Base-by-base conservation (phyloP, 2,797 vertebrate species). In the Myripristis jacobus region DNA sequence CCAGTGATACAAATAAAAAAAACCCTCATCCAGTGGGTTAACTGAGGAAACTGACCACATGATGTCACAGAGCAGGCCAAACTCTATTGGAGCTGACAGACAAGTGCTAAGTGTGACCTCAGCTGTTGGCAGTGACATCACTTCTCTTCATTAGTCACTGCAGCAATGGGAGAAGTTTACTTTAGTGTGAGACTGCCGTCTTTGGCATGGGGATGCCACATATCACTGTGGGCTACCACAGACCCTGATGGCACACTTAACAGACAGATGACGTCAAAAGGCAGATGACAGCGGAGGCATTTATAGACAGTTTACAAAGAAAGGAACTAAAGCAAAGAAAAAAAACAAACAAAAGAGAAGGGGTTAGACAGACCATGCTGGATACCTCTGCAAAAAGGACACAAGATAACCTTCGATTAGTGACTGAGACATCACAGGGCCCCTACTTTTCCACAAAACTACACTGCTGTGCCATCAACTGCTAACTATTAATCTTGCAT, bases 201-300 rank as follows among this genome's bases (percentile, higher is more conserved):
- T 90, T 89, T 89, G 47, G 48, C 90, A 67, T 31, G 56, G 54
- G 57, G 73, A 82, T 58, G 86, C 58, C 70, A 91, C 79, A 92
- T 91, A 87, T 89, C 79, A 70, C 73, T 54, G 43, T 1, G 9
- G 66, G 74, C 77, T 75, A 80, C 80, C 77, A 84, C 78, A 78
- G 59, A 55, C 63, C 82, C 52, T 44, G 38, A 44, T 8, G 70
- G 79, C 79, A 78, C 86, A 83, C 77, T 82, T 86, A 56, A 80
- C 76, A 76, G 66, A 19, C 67, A 63, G 68, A 82, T 65, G 77
- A 67, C 29, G 72, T 80, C 75, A 73, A 34, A 56, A 24, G 53
- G 58, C 63, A 21, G 65, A 74, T 29, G 74, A 81, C 70, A 69
- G 67, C 57, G 48, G 65, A 77, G 13, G 67, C 61, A 48, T 71